A percentile compares a stretch with the other conserved stretches of the same genome.
Conservation (phyloP, 2,797 vertebrate genomes). For the Lophius americanus region DNA sequence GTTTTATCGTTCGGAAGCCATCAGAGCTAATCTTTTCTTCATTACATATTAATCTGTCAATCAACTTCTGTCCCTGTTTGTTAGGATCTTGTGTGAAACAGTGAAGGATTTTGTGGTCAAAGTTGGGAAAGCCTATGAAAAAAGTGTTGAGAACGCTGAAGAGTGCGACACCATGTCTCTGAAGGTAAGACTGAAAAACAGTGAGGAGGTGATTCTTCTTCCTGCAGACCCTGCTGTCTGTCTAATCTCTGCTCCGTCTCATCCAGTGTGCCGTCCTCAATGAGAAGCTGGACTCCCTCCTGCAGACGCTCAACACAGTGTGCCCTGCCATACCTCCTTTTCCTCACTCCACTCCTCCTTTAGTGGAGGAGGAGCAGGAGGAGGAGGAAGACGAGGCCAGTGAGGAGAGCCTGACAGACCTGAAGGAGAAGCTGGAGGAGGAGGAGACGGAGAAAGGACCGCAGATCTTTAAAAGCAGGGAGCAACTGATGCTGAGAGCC, state of each 20-base stretch:
- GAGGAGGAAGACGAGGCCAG: constrained; percentile 87
- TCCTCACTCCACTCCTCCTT: constrained; percentile 81
- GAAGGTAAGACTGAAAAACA: constrained; percentile 85
- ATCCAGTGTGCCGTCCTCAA: constrained; percentile 91
- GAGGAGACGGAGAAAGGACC: constrained; percentile 84
- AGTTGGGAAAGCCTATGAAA: constrained; percentile 94
- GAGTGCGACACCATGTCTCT: constrained; percentile 91
- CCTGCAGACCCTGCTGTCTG: background rate
- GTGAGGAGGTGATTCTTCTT: background rate
- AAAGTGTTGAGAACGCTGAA: constrained; percentile 87
- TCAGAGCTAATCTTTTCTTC: too few species aligned
- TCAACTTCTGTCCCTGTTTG: background rate
- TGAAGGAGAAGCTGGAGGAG: constrained; percentile 87
- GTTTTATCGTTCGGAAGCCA: background rate
- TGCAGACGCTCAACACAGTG: constrained; percentile 90
- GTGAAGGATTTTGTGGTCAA: constrained; percentile 98
- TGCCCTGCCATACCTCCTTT: constrained; percentile 79
- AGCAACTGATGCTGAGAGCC: constrained; percentile 93
- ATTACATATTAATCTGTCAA: background rate
- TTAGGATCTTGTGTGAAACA: constrained; percentile 96
- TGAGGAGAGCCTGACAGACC: constrained; percentile 89
- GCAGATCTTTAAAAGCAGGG: constrained; percentile 86
- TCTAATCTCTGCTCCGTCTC: constrained; percentile 1
- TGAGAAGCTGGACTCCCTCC: constrained; percentile 94
- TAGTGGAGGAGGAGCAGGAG: constrained; percentile 87